Conservation (phyloP, 2,888 invertebrate genomes). For the Leucophora obtusa region DNA sequence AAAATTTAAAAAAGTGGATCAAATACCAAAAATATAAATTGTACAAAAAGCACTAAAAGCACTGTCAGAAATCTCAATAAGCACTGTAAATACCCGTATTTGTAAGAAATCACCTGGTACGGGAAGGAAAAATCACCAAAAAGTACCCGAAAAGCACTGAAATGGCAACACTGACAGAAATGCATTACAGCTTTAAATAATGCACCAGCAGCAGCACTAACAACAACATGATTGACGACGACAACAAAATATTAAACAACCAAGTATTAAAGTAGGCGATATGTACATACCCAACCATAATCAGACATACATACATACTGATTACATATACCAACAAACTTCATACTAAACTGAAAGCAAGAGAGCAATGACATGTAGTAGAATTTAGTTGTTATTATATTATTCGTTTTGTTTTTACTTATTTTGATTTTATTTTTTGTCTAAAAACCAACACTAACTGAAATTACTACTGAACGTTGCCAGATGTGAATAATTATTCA, state of each 20-base stretch:
- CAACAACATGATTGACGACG: conserved; percentile 2
- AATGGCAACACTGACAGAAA: too few species aligned
- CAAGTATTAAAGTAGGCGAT: conserved; percentile 24
- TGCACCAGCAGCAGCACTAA: conserved; percentile 7
- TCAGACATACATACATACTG: conserved; percentile 2
- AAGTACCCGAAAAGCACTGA: too few species aligned
- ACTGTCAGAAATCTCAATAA: too few species aligned
- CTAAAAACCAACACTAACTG: conserved; percentile 7
- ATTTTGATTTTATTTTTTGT: conserved; percentile 26
- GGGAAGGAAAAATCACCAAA: too few species aligned
- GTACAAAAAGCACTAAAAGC: too few species aligned
- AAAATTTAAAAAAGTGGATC: too few species aligned
- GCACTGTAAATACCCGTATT: too few species aligned
- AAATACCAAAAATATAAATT: too few species aligned
- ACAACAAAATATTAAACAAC: background rate
- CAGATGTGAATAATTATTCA: background rate
- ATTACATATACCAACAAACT: background rate
- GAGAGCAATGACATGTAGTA: conserved; percentile 62
- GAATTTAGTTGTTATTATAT: conserved; percentile 52
- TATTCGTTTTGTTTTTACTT: conserved; percentile 21
- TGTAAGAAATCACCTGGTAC: too few species aligned
- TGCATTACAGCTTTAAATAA: conserved; percentile 21
- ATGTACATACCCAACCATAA: conserved; percentile 1
- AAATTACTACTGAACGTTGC: background rate
- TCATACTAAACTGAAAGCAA: conserved; percentile 28